A percentile compares a stretch with the other conserved stretches of the same genome.
Evolutionary conservation across 92 coral and sea anemone species (phyloP).

Genomic region (Epizoanthus ramosus): DNA sequence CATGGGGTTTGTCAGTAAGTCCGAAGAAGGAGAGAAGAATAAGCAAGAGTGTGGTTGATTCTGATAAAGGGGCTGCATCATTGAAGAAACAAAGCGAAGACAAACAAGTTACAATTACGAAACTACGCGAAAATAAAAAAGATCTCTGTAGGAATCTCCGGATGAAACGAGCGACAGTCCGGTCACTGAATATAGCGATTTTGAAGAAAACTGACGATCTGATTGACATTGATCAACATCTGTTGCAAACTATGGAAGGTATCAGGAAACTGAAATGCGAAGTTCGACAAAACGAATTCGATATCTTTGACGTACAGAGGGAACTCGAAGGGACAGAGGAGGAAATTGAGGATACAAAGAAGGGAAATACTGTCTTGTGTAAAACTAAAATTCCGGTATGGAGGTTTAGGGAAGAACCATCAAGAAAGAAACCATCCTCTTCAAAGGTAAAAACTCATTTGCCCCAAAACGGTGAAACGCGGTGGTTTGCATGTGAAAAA

Average conservation of each 20-base stretch:
- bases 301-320: constrained; percentile 62
- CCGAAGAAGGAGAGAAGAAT: constrained; percentile 53
- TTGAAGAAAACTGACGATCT: constrained; percentile 68
- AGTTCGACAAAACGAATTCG: constrained; percentile 66
- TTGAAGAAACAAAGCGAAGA: constrained; percentile 68
- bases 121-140: constrained; percentile 49
- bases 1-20: neutral
- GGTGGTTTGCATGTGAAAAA: neutral
- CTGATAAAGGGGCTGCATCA: constrained; percentile 50
- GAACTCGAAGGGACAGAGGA: constrained; percentile 73
- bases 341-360: constrained; percentile 63
- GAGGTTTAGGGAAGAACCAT: constrained; percentile 45
- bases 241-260: constrained; percentile 72
- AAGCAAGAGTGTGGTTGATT: constrained; percentile 49
- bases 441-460: neutral
- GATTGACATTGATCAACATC: constrained; percentile 68
- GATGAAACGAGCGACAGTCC: constrained; percentile 54
- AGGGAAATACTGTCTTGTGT: constrained; percentile 30
- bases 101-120: constrained; percentile 68
- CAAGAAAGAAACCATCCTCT: neutral
- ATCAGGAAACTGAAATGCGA: constrained; percentile 64
- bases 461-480: neutral
- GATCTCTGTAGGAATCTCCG: constrained; percentile 45
- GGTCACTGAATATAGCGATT: constrained; percentile 53
- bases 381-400: constrained; percentile 53